Conservation (phyloP, 2,113 vertebrate genomes). For the Psittacula cyanocephala region DNA sequence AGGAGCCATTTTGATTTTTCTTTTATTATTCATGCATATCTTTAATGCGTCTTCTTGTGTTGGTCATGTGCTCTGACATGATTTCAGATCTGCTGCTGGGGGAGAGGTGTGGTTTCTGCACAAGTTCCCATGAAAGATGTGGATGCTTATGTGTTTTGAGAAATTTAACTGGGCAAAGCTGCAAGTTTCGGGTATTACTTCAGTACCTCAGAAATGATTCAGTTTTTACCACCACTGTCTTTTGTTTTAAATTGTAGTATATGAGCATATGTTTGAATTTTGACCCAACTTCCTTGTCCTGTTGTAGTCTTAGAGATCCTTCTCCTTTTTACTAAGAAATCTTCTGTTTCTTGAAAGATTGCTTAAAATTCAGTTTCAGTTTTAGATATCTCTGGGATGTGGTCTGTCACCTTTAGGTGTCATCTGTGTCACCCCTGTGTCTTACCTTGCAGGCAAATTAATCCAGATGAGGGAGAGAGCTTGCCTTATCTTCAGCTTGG, state of each 20-base stretch:
- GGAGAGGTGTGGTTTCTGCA: background rate
- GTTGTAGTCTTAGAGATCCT: background rate
- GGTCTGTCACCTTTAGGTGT: background rate
- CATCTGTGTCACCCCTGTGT: background rate
- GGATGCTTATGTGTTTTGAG: background rate
- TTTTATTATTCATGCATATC: rapidly evolving
- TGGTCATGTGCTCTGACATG: background rate
- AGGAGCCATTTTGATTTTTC: background rate
- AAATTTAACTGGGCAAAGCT: background rate
- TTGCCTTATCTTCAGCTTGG: background rate
- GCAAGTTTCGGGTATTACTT: rapidly evolving
- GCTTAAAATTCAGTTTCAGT: background rate
- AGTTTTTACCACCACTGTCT: background rate
- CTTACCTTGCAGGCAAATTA: background rate
- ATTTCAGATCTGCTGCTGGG: background rate
- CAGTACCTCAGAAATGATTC: background rate
- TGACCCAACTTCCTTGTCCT: background rate
- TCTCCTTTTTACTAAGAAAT: background rate
- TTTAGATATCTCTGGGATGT: background rate
- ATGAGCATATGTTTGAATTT: background rate
- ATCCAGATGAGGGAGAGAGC: background rate
- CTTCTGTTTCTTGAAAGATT: background rate
- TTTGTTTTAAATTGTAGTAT: background rate
- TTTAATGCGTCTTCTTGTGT: background rate
- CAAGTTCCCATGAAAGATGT: background rate